A percentile compares a stretch with the other conserved stretches of the same genome.
These are phyloP conservation scores for Drosophila arizonae DNA, from an alignment of 1,140 invertebrate species.

Conservation along the genomic window DNA sequence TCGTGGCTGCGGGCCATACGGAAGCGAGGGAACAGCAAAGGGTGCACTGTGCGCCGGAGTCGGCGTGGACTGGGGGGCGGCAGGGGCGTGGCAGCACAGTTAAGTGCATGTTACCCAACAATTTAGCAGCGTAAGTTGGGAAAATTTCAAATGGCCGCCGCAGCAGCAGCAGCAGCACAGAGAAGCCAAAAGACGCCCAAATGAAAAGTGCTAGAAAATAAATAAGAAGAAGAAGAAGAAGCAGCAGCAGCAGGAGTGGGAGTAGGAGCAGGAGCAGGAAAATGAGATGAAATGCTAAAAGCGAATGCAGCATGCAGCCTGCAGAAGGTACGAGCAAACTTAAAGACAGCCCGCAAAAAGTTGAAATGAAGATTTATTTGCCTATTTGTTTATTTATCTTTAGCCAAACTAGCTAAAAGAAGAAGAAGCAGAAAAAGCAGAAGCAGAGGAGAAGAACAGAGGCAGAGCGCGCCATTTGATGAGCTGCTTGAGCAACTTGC, in stretches of 20 bases:
- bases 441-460: background rate
- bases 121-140: slow-evolving; percentile 76
- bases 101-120: slow-evolving; percentile 80
- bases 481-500: slow-evolving; percentile 47
- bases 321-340: slow-evolving; percentile 13
- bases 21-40: background rate
- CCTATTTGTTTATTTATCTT: slow-evolving; percentile 80
- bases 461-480: slow-evolving; percentile 33
- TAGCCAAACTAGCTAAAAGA: slow-evolving; percentile 48
- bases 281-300: slow-evolving; percentile 9
- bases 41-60: background rate
- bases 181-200: slow-evolving; percentile 19
- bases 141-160: slow-evolving; percentile 70
- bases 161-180: background rate
- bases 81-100: slow-evolving; percentile 45
- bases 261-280: background rate
- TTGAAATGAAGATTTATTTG: slow-evolving; percentile 81
- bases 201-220: slow-evolving; percentile 21
- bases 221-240: background rate
- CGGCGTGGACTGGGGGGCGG: background rate
- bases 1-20: slow-evolving; percentile 61
- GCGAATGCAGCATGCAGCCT: background rate
- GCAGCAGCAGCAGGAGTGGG: background rate
- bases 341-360: slow-evolving; percentile 66
- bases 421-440: background rate